phyloP scores from a whole-genome alignment of 2,113 vertebrate species.

The Sardina pilchardus region DNA sequence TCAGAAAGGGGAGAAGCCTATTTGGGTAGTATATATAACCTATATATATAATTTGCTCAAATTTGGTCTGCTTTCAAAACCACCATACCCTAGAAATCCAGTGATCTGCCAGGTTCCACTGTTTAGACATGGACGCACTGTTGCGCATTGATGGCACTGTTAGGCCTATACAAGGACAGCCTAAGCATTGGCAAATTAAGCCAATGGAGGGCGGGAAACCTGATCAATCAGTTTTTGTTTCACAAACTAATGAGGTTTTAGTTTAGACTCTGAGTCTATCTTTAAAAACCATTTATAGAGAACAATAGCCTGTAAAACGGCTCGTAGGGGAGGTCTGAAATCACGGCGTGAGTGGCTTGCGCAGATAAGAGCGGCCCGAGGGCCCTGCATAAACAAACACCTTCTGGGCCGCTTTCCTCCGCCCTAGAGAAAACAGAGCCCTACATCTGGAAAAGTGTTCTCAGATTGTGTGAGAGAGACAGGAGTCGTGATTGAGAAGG shows the following conservation, averaged over 20 bases:
- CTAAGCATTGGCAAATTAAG: not conserved
- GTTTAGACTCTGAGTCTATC: constrained; percentile 54
- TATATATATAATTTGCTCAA: too few species aligned
- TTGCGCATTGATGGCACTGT: not conserved
- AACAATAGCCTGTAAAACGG: constrained; percentile 73
- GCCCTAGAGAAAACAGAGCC: constrained; percentile 40
- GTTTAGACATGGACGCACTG: not conserved
- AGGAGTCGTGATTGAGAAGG: constrained; percentile 74
- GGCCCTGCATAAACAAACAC: constrained; percentile 73
- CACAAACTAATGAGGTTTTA: constrained; percentile 53
- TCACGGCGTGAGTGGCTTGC: constrained; percentile 74
- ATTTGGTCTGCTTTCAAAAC: too few species aligned
- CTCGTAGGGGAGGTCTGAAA: constrained; percentile 69
- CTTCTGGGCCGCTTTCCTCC: constrained; percentile 51
- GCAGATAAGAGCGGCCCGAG: constrained; percentile 70
- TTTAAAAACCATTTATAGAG: constrained; percentile 65
- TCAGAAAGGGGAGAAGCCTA: too few species aligned
- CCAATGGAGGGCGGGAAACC: not conserved
- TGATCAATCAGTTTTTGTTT: constrained; percentile 32
- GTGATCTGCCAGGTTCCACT: not conserved
- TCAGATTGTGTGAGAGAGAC: constrained; percentile 62
- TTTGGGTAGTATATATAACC: too few species aligned
- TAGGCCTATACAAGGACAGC: not conserved
- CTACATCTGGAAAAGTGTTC: constrained; percentile 75
- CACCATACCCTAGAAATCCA: too few species aligned